Base-by-base conservation (phyloP, 2,797 vertebrate species). In the Sebastes hubbsi region DNA sequence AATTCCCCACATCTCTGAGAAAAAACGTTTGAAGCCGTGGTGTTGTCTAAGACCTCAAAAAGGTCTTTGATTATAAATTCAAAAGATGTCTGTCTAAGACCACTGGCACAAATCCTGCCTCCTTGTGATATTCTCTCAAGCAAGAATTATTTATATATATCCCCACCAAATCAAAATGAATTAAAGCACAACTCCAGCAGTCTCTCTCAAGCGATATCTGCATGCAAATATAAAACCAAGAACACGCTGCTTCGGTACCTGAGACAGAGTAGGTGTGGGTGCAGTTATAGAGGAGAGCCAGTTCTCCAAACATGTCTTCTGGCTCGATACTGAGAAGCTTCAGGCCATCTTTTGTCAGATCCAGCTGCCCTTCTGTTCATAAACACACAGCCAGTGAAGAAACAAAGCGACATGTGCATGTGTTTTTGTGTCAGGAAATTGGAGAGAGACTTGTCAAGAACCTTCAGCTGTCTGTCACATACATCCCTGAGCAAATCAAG, bases 251-350 rank as follows among this genome's bases (percentile, higher is more conserved):
- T 72, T 63, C 63, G 30, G 56, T 93, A 95, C 95, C 95, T 93
- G 95, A 90, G 73, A 95, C 88, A 4, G 94, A 94, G 84, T 80
- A 91, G 20, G 73, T 80, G 78, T 94, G 88, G 52, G 81, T 92
- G 83, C 90, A 95, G 85, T 86, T 84, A 85, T 94, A 95, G 75
- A 95, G 89, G 62, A 96, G 90, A 7, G 93, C 91, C 80, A 93
- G 73, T 80, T 95, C 95, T 73, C 93, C 95, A 66, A 95, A 95
- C 86, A 93, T 25, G 75, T 92, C 90, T 49, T 91, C 93, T 8
- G 94, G 89, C 60, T 92, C 90, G 10, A 94, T 27, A 18, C 92
- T 92, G 63, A 86, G 77, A 77, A 94, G 83, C 87, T 90, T 94
- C 77, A 84, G 54, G 38, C 90, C 88, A 1, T 93, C 92, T 90